A percentile compares a stretch with the other conserved stretches of the same genome.
These are phyloP conservation scores for Scaptomyza graminum DNA, from an alignment of 1,140 invertebrate genomes.

Conservation along the genomic window DNA sequence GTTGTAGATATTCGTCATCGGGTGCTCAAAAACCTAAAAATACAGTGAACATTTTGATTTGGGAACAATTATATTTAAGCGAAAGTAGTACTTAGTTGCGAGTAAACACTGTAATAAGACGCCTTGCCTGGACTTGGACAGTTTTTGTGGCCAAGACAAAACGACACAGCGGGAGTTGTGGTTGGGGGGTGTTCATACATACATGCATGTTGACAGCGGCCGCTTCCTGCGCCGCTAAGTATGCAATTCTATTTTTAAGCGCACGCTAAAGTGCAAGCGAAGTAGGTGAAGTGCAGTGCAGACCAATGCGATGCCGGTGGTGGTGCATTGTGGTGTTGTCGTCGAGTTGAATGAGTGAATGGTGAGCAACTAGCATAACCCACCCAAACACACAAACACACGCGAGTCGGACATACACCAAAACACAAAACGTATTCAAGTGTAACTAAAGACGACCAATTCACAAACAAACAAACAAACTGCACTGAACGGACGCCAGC, in stretches of 20 bases:
- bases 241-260: constrained; percentile 80
- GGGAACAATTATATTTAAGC: not conserved
- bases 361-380: constrained; percentile 49
- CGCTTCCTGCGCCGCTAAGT: constrained; percentile 76
- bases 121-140: constrained; percentile 44
- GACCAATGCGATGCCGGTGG: too few species aligned
- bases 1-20: too few species aligned
- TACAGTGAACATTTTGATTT: not conserved
- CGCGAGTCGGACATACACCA: constrained; percentile 35
- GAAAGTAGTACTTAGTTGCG: not conserved
- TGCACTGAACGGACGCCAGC: constrained; percentile 57
- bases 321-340: not conserved
- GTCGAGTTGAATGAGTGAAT: constrained; percentile 3
- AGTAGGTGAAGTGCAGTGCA: constrained; percentile 71
- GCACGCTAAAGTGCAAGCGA: constrained; percentile 64
- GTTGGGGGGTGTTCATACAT: not conserved
- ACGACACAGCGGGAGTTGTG: not conserved
- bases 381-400: constrained; percentile 33
- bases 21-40: not conserved
- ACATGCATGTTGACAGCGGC: constrained; percentile 42
- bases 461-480: constrained; percentile 74
- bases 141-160: constrained; percentile 53
- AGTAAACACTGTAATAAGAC: not conserved
- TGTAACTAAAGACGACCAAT: constrained; percentile 83
- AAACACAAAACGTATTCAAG: constrained; percentile 73